A percentile compares a stretch with the other conserved stretches of the same genome.
phyloP scores from a whole-genome alignment of 2,797 vertebrate species.

The Melopsittacus undulatus region DNA sequence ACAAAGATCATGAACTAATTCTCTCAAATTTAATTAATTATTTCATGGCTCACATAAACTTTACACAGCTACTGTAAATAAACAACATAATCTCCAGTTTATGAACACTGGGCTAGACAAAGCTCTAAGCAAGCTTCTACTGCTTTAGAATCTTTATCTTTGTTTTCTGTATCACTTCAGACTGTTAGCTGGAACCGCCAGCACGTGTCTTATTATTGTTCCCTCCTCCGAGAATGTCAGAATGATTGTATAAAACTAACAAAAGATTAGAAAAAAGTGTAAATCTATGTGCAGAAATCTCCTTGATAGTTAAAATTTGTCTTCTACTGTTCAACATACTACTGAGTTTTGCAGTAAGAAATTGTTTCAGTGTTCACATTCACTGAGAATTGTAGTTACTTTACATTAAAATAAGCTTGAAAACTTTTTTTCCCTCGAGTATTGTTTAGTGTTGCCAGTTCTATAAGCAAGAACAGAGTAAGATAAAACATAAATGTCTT shows the following conservation, averaged over 20 bases:
- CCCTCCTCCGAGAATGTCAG: not conserved
- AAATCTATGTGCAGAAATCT: not conserved
- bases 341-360: not conserved
- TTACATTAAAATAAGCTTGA: not conserved
- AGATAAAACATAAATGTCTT: not conserved
- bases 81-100: not conserved
- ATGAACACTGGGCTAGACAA: not conserved
- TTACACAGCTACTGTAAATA: conserved; percentile 15
- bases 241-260: not conserved
- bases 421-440: not conserved
- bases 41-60: not conserved
- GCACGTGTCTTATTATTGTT: not conserved
- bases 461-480: not conserved
- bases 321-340: not conserved
- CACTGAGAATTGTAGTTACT: not conserved
- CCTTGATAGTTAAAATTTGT: not conserved
- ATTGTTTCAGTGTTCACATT: not conserved
- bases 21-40: not conserved
- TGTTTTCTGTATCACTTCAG: not conserved
- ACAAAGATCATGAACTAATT: not conserved
- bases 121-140: not conserved
- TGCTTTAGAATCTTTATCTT: not conserved
- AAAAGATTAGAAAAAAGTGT: not conserved
- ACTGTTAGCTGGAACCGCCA: not conserved
- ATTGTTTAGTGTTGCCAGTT: not conserved